These are phyloP conservation scores for Aphelinus certus DNA, from an alignment of 1,140 invertebrate genomes.

Conservation along the genomic window DNA sequence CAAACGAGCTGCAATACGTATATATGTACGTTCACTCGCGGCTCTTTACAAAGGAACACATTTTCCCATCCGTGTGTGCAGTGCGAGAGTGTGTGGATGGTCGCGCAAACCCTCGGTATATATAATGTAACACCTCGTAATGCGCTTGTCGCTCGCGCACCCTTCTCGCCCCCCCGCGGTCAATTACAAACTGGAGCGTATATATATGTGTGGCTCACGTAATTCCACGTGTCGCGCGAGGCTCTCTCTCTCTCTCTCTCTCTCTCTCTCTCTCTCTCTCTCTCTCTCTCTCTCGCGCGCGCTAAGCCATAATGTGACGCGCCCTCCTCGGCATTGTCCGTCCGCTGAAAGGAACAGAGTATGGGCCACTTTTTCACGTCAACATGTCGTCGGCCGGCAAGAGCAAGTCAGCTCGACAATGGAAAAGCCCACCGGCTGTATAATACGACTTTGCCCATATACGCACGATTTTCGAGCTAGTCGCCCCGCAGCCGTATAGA, in stretches of 20 bases:
- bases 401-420: too few relatives aligned
- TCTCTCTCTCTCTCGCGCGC: neutral
- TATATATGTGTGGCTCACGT: neutral
- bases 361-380: conserved; percentile 35
- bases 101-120: conserved; percentile 14
- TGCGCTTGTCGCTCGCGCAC: neutral
- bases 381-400: conserved; percentile 8
- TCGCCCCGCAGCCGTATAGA: too few relatives aligned
- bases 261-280: neutral
- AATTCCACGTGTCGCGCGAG: neutral
- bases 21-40: neutral
- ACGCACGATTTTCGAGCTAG: too few relatives aligned
- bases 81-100: neutral
- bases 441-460: too few relatives aligned
- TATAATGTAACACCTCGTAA: conserved; percentile 11
- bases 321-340: neutral
- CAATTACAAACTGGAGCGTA: conserved; percentile 24
- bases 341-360: too few relatives aligned
- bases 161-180: conserved; percentile 3
- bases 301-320: conserved; percentile 32
- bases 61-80: conserved; percentile 18
- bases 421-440: too few relatives aligned
- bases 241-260: neutral
- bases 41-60: neutral
- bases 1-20: neutral